A percentile compares a stretch with the other conserved stretches of the same genome.
phyloP scores from a whole-genome alignment of 2,888 invertebrate genomes.

The Athalia circularis region DNA sequence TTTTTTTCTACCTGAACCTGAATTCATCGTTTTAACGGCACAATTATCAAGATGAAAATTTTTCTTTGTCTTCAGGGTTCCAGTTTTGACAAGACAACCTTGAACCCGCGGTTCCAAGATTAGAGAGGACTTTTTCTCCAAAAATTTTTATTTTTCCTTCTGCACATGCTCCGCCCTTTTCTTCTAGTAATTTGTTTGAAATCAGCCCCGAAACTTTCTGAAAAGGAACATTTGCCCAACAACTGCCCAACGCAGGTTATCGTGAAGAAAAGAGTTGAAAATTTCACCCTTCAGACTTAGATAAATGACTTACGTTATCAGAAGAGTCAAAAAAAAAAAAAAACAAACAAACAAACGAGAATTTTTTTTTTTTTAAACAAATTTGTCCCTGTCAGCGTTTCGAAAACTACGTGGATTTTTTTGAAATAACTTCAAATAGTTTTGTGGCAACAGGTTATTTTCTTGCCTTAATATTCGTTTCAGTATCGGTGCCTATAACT shows the following conservation, averaged over 20 bases:
- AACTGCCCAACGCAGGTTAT: background rate
- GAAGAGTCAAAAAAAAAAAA: background rate
- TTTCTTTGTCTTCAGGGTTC: no score
- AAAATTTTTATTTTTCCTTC: background rate
- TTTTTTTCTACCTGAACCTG: no score
- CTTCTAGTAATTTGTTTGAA: background rate
- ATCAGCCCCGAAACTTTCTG: slow-evolving; percentile 11
- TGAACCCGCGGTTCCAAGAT: no score
- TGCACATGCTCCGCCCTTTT: background rate
- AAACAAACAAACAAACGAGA: no score
- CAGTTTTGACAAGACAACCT: no score
- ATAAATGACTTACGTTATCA: slow-evolving; percentile 28
- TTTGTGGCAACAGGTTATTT: no score
- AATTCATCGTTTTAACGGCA: no score
- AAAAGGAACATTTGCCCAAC: background rate
- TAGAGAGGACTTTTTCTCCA: background rate
- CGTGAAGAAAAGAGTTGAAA: slow-evolving; percentile 26
- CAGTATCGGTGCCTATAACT: no score
- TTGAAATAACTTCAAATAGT: no score
- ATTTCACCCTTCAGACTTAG: slow-evolving; percentile 8
- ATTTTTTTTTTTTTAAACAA: slow-evolving; percentile 1
- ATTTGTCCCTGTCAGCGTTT: slow-evolving; percentile 25
- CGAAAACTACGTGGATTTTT: no score
- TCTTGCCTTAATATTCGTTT: no score
- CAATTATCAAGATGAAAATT: no score